Evolutionary conservation across 2,797 vertebrate species (phyloP).

Genomic region (Sebastiscus albofasciatus): DNA sequence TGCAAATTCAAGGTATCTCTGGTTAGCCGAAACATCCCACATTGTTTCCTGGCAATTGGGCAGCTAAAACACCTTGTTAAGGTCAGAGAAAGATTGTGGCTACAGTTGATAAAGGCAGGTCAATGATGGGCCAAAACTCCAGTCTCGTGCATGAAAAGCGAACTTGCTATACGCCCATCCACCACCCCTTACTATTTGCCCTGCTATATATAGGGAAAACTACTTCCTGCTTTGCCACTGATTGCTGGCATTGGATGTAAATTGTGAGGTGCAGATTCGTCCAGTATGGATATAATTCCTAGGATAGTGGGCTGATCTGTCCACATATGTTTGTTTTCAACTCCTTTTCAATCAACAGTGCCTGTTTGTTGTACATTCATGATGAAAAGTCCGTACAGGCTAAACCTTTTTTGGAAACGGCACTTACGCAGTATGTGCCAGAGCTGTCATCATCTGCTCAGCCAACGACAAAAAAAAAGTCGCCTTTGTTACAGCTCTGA

Average conservation of each 20-base stretch:
- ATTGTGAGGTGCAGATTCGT: neutral
- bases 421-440: neutral
- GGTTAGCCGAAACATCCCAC: no score
- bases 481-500: constrained; percentile 9
- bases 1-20: no score
- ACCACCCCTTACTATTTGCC: neutral
- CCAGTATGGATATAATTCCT: neutral
- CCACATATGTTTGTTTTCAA: neutral
- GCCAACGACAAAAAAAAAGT: neutral
- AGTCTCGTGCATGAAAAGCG: neutral
- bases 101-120: no score
- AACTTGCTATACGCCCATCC: neutral
- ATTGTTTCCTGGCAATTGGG: no score
- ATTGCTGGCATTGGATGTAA: neutral
- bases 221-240: neutral
- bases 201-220: neutral
- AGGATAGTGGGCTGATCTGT: neutral
- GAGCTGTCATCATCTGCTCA: constrained; percentile 8
- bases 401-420: neutral
- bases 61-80: no score
- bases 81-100: no score
- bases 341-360: neutral
- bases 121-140: neutral
- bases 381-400: neutral
- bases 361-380: neutral